Percentiles rank a stretch among this genome's conserved stretches.
These are phyloP conservation scores for Chionomys nivalis DNA, from an alignment of 2,113 vertebrate genomes.

Conservation along the genomic window DNA sequence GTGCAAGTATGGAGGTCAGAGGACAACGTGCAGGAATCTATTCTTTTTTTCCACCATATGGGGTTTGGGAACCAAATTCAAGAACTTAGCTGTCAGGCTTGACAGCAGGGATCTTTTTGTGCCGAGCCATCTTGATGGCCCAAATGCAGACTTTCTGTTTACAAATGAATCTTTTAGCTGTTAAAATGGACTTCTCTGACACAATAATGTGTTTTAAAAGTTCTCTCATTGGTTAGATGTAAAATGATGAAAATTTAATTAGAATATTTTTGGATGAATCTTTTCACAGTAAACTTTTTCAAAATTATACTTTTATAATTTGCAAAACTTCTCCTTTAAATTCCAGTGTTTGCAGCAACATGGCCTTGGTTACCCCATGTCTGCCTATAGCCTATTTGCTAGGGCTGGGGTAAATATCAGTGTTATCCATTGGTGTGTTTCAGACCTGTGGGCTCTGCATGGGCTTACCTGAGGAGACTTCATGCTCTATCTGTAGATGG, in stretches of 20 bases:
- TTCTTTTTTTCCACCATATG: neutral
- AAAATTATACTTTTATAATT: neutral
- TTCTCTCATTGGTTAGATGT: constrained; percentile 51
- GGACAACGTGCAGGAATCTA: neutral
- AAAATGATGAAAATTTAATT: constrained; percentile 44
- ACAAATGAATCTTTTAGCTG: constrained; percentile 10
- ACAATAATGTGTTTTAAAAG: constrained; percentile 37
- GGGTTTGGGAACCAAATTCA: neutral
- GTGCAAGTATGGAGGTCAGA: neutral
- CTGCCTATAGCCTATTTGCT: neutral
- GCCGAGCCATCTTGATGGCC: neutral
- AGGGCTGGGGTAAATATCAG: neutral
- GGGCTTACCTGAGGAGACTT: neutral
- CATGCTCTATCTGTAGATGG: neutral
- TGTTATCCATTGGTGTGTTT: neutral
- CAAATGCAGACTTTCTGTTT: constrained; percentile 48
- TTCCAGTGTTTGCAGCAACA: neutral
- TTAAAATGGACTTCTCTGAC: constrained; percentile 34
- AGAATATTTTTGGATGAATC: neutral
- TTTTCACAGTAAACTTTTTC: neutral
- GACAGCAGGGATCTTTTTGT: too few species aligned
- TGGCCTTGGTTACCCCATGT: neutral
- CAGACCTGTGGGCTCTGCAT: neutral
- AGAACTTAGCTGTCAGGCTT: neutral
- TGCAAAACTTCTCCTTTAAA: neutral